These are phyloP conservation scores for Lasioglossum leucozonium DNA, from an alignment of 2,888 invertebrate genomes.

Conservation along the genomic window DNA sequence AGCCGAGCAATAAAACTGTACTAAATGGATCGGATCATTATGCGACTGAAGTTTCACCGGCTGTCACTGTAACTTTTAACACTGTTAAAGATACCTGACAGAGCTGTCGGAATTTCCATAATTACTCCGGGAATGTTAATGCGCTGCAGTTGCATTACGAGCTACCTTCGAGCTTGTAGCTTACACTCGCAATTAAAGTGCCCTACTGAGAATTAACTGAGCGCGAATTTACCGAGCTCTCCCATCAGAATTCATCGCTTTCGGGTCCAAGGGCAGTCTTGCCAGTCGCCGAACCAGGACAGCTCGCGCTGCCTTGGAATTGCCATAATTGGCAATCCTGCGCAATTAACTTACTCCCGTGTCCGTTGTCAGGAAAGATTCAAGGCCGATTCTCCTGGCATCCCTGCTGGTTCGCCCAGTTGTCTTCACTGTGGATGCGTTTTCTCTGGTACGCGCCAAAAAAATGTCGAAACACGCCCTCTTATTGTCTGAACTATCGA, in stretches of 20 bases:
- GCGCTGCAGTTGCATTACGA: constrained; percentile 21
- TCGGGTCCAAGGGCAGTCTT: constrained; percentile 38
- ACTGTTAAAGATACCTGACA: not conserved
- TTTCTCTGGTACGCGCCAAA: not conserved
- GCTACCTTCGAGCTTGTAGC: constrained; percentile 12
- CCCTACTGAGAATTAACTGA: constrained; percentile 39
- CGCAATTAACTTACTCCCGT: constrained; percentile 59
- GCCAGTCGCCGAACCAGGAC: constrained; percentile 1
- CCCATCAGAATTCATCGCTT: constrained; percentile 33
- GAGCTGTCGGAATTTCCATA: constrained; percentile 13
- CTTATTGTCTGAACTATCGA: not conserved
- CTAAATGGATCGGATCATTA: not conserved
- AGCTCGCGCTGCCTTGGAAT: constrained; percentile 41
- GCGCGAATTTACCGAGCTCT: constrained; percentile 35
- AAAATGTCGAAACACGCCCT: not conserved
- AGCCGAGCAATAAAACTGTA: not conserved
- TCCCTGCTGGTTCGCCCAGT: not conserved
- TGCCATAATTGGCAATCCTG: constrained; percentile 68
- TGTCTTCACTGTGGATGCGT: not conserved
- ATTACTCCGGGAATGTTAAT: constrained; percentile 42
- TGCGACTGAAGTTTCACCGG: not conserved
- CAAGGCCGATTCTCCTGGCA: constrained; percentile 28
- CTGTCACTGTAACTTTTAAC: constrained; percentile 3
- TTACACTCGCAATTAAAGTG: constrained; percentile 27
- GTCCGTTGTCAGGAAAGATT: constrained; percentile 49